Percentiles rank a stretch among this genome's conserved stretches.
These are phyloP conservation scores for Haplochromis burtoni DNA, from an alignment of 2,113 vertebrate species.

Conservation along the genomic window DNA sequence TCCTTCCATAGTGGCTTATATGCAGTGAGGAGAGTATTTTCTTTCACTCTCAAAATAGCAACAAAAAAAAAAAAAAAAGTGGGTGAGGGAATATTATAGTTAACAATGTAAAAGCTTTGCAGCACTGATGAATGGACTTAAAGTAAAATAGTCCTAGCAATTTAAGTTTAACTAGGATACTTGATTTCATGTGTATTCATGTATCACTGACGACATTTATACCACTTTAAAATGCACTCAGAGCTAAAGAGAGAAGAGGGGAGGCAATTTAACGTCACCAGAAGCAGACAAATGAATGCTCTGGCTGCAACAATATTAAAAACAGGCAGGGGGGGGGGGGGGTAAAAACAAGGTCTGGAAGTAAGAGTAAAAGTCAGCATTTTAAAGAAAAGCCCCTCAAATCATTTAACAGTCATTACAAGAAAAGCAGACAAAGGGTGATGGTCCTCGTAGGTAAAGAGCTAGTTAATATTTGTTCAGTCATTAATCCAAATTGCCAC, in stretches of 20 bases:
- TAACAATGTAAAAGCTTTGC: neutral
- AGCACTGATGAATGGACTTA: neutral
- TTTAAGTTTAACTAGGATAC: neutral
- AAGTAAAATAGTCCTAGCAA: neutral
- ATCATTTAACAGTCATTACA: neutral
- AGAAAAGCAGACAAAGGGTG: neutral
- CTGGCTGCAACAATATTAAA: neutral
- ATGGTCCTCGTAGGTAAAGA: neutral
- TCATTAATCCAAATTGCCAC: neutral
- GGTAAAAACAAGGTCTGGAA: neutral
- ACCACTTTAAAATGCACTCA: neutral
- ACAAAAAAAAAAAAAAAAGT: neutral
- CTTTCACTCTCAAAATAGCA: neutral
- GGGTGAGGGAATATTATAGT: neutral
- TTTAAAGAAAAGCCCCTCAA: neutral
- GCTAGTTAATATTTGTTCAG: neutral
- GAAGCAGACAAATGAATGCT: neutral
- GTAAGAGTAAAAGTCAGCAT: neutral
- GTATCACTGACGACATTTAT: neutral
- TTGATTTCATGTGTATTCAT: neutral
- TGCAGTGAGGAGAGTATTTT: neutral
- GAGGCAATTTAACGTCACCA: neutral
- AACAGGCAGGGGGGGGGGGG: neutral
- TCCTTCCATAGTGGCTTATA: neutral
- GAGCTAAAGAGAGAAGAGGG: conserved; percentile 4